Base-by-base conservation (phyloP, 2,888 invertebrate species). In the Nyleta sp. region DNA sequence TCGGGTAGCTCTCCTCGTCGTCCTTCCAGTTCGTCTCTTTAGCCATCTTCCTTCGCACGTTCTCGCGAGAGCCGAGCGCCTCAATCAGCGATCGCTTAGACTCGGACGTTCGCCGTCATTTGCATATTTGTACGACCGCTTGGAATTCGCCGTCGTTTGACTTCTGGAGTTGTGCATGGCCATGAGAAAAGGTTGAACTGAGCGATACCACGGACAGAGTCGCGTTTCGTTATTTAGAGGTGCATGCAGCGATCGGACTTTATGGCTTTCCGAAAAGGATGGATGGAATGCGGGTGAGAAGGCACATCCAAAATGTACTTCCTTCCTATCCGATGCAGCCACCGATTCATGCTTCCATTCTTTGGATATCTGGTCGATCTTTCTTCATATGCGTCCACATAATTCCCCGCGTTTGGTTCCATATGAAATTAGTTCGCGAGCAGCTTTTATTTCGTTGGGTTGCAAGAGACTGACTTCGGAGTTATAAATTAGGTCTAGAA, bases 31-130 rank as follows among this genome's bases (percentile, higher is more conserved):
- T 91, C 46, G 15, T 50, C 62, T 53, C 28, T 87, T 89, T 55
- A 91, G 91, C 44, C 91, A 91, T 52, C 91, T 92, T 87, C 91
- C 82, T 15, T 22, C 17, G 18, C 42, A 18, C 38, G 38, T 52
- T 31, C 11, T 10, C 22, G 50, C 28, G 59, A 50, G 64, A 77
- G 57, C 57, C 73, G 76, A 85, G 83, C 81, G 80, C 84, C 83
- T 85, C 84, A 83, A 87, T 84, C 84, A 83, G 83, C 70, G 60
- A 79, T 72, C 74, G 65, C 73, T 76, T 71, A 70, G 71, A 68
- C 81, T 82, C 72, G 75, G 71, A 38, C 81, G 80, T 73, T 59
- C 52, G 71, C 28, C 53, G 71, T 84, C 83, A 83, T 87, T 88
- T 84, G 85, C 87, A 84, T 87, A 86, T 83, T 86, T 85, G 82